Evolutionary conservation across 2,797 vertebrate species (phyloP), one percentile per base, ranked within the genome.

Genomic region (Acrossocheilus wenchowensis): DNA sequence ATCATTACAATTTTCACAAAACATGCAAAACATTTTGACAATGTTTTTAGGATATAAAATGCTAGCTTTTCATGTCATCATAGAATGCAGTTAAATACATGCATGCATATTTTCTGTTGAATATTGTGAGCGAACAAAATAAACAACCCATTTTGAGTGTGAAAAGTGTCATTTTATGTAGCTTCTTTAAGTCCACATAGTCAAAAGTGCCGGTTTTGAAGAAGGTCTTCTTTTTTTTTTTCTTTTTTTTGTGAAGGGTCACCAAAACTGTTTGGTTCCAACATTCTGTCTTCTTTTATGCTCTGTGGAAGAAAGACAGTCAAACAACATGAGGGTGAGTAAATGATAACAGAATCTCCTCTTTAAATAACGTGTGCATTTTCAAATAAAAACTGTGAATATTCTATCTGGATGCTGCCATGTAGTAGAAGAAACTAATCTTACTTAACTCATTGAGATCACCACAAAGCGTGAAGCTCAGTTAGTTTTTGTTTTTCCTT

Each of bases 401-500:
- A 57, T 60, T n/a, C 9, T 48, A 30, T 45, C 57, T 15, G 12
- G 54, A 62, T 34, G 45, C 54, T 52, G n/a, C 43, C 73, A 7
- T 75, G 57, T 17, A 48, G 41, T 52, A 34, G 30, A 10, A 57
- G 6, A 43, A 78, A 34, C 6, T 17, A 17, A 43, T 43, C 45
- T 43, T 5, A 57, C 23, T 79, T 26, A 78, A 75, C 2, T 81
- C 71, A 30, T 23, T 68, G 41, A 39, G 43, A 80, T 8, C 36
- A 34, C 72, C 43, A 60, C 66, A 43, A 36, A 52, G 26, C 15
- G 36, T 78, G 60, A 83, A 54, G 36, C 60, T 52, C 14, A 23
- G 77, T 68, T 57, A 9, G 39, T 74, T 80, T 74, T 62, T 50
- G 5, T 78, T 45, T 75, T 64, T 57, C 34, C 30, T 68, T 78